Percentiles rank a stretch among this genome's conserved stretches.
Evolutionary conservation across 2,797 vertebrate species (phyloP).

Genomic region (Parauchenoglanis punctatus): DNA sequence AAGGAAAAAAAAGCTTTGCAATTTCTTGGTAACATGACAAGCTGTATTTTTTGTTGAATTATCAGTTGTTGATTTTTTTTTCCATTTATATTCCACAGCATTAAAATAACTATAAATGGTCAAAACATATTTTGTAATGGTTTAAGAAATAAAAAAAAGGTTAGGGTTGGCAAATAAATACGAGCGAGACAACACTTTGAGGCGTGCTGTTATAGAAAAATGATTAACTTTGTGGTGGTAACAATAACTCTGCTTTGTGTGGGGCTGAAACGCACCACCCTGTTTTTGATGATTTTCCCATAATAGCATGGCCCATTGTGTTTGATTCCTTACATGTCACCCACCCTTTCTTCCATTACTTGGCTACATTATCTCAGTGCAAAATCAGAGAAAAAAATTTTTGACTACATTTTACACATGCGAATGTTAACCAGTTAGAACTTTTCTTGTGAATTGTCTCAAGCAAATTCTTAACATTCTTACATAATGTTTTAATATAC

Average conservation of each 20-base stretch:
- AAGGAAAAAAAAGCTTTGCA: neutral
- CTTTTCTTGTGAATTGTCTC: neutral
- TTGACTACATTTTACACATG: neutral
- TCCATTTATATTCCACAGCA: too few relatives aligned
- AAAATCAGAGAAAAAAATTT: neutral
- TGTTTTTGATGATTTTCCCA: neutral
- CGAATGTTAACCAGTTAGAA: neutral
- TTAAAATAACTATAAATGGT: too few relatives aligned
- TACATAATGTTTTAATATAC: neutral
- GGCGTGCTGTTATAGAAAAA: neutral
- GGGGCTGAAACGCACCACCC: neutral
- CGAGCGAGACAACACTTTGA: neutral
- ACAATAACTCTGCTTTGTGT: neutral
- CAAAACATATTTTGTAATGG: neutral
- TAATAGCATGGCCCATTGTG: neutral
- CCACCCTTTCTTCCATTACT: neutral
- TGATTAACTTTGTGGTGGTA: neutral
- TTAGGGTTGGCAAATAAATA: too few relatives aligned
- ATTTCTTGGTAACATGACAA: too few relatives aligned
- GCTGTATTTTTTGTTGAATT: too few relatives aligned
- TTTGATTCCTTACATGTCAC: neutral
- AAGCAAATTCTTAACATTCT: constrained; percentile 3
- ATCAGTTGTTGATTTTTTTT: too few relatives aligned
- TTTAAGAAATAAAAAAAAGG: neutral
- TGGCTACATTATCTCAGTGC: neutral